Percentiles rank a stretch among this genome's conserved stretches.
These are phyloP conservation scores for Himantopus leucocephalus DNA, from an alignment of 2,113 vertebrate genomes.

Conservation along the genomic window DNA sequence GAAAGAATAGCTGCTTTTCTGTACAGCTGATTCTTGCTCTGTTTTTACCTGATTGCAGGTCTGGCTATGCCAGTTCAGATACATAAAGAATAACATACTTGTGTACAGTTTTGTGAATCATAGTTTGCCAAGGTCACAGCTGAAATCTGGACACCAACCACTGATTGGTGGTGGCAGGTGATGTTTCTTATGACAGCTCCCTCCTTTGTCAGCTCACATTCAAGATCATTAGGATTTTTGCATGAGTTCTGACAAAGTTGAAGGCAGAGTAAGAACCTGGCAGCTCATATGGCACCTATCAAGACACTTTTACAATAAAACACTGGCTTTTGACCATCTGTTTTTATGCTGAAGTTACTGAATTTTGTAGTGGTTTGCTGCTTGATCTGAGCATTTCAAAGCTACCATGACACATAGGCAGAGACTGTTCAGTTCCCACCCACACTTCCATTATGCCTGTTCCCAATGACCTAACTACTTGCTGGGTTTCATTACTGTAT, in stretches of 20 bases:
- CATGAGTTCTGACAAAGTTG: background rate
- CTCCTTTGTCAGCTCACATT: background rate
- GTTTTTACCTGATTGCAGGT: accelerated
- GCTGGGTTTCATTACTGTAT: background rate
- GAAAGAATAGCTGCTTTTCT: background rate
- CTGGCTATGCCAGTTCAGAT: background rate
- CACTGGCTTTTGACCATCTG: background rate
- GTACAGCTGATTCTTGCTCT: background rate
- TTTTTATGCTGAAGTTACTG: background rate
- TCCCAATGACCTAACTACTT: slow-evolving; percentile 6
- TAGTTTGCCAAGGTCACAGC: background rate
- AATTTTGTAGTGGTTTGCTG: background rate
- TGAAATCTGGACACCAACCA: background rate
- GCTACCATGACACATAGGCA: background rate
- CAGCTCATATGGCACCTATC: background rate
- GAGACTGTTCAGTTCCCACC: slow-evolving; percentile 4
- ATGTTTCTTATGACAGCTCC: background rate
- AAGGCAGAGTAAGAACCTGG: background rate
- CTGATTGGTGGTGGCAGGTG: background rate
- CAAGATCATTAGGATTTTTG: background rate
- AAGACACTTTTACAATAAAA: background rate
- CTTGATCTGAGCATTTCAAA: background rate
- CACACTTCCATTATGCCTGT: slow-evolving; percentile 2
- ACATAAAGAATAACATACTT: background rate
- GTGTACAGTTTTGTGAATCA: background rate